These are phyloP conservation scores for Rhamnusium bicolor DNA, from an alignment of 2,888 invertebrate genomes.

Conservation along the genomic window DNA sequence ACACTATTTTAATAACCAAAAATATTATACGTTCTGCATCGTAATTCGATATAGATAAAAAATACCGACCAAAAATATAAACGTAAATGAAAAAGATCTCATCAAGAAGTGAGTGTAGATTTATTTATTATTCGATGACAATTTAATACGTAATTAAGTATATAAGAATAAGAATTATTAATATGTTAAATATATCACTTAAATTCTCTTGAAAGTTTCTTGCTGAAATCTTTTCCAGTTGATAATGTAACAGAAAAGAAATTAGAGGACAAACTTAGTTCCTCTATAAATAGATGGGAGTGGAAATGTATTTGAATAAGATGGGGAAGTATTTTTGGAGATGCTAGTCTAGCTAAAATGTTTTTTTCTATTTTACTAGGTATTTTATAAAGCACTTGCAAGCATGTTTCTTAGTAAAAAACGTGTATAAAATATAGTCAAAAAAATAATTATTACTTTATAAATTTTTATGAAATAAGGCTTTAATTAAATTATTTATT, in stretches of 20 bases:
- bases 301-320: conserved; percentile 46
- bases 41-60: too few species aligned
- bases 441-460: neutral
- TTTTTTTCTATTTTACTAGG: conserved; percentile 27
- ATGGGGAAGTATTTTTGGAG: conserved; percentile 53
- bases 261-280: conserved; percentile 40
- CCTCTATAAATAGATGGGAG: conserved; percentile 49
- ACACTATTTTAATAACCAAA: too few species aligned
- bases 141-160: too few species aligned
- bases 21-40: too few species aligned
- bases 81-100: too few species aligned
- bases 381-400: neutral
- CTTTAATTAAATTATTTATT: too few species aligned
- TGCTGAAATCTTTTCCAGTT: conserved; percentile 3
- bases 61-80: too few species aligned
- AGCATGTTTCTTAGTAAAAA: neutral
- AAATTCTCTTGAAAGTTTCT: neutral
- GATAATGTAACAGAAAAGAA: conserved; percentile 36
- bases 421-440: neutral
- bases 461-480: neutral
- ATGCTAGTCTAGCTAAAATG: conserved; percentile 45
- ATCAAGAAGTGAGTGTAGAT: too few species aligned
- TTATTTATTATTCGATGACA: too few species aligned
- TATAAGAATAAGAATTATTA: too few species aligned
- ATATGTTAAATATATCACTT: neutral